Evolutionary conservation across 2,113 vertebrate genomes (phyloP), one percentile per base, ranked within the genome.

Genomic region (Ctenomys sociabilis): DNA sequence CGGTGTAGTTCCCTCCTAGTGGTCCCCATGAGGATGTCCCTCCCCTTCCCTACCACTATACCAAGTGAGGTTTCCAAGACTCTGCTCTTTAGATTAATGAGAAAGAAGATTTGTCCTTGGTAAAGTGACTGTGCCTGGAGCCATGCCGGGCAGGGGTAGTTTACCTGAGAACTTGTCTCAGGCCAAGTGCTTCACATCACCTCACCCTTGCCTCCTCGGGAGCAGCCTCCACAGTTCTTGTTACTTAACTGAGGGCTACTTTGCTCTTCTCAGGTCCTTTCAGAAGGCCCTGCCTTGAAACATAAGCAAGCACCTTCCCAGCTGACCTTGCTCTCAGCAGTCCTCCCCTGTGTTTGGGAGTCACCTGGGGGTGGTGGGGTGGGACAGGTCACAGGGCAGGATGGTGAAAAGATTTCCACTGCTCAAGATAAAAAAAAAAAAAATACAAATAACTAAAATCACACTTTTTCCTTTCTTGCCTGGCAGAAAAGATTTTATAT

Each of bases 181-280:
- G 8, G 22, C 12, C 37, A 3, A 5, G 4, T 13, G 26, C 22
- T 12, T 1, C 6, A 0, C 3, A 0, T 22, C 28, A 0, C 19
- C 1, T 0, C 45, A 0, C 17, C 17, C 11, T 8, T 9, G 5
- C 32, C 54, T 14, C 32, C 54, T 10, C 11, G 1, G 4, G 0
- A 13, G 0, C 1, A 3, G 21, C 22, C 37, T 19, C 1, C 8
- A 26, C 17, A 1, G 45, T 24, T 28, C 37, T 43, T 17, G 32
- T 21, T 1, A 6, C n/a, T 21, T 12, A 17, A 26, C 0, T 63
- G 21, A 75, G 85, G 92, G 72, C 13, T 61, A 52, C 5, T 40
- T 10, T 30, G 3, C 13, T 28, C 17, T 19, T 11, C 30, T 30
- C 21, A 13, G 61, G 61, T 10, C 17, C 66, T 73, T 40, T 30